A percentile compares a stretch with the other conserved stretches of the same genome.
phyloP scores from a whole-genome alignment of 2,888 invertebrate species.

The Platynereis dumerilii region DNA sequence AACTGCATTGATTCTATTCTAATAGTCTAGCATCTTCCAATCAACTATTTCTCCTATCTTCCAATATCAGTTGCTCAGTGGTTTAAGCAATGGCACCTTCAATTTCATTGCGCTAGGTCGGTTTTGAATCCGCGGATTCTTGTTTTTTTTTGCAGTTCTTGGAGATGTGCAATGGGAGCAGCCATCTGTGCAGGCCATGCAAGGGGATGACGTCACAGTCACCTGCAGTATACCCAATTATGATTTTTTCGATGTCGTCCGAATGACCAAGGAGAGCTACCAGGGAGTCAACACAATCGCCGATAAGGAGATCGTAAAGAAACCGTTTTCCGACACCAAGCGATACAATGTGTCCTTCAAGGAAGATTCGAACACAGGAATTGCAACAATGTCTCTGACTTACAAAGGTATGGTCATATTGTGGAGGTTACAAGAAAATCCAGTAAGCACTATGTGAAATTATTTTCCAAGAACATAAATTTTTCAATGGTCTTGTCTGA shows the following conservation, averaged over 20 bases:
- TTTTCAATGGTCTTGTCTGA: too few species aligned
- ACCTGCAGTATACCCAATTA: not conserved
- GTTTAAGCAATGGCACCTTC: too few species aligned
- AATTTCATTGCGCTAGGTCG: too few species aligned
- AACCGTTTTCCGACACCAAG: not conserved
- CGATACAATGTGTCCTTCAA: conserved; percentile 1
- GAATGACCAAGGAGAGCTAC: conserved; percentile 1
- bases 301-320: not conserved
- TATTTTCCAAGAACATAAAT: too few species aligned
- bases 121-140: too few species aligned
- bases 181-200: not conserved
- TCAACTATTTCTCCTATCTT: too few species aligned
- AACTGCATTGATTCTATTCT: too few species aligned
- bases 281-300: not conserved
- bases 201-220: conserved; percentile 5
- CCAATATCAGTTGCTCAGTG: too few species aligned
- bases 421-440: too few species aligned
- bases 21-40: too few species aligned
- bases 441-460: too few species aligned
- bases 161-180: not conserved
- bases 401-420: conserved; percentile 2
- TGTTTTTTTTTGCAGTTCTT: too few species aligned
- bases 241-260: not conserved
- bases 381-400: not conserved
- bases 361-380: not conserved